These are phyloP conservation scores for Ectemnius cavifrons DNA, from an alignment of 2,888 invertebrate genomes.

Conservation along the genomic window DNA sequence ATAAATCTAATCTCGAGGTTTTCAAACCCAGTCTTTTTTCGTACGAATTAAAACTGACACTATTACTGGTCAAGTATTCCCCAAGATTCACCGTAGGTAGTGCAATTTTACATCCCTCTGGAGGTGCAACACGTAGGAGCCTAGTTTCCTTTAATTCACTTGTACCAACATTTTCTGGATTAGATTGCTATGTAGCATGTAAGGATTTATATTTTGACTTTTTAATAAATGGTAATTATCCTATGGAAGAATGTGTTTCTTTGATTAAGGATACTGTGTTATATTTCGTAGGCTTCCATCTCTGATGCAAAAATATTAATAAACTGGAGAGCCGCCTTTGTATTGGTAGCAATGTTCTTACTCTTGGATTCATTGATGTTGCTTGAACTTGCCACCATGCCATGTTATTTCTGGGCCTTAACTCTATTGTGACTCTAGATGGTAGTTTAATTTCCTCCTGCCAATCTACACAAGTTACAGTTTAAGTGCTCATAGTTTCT, in stretches of 20 bases:
- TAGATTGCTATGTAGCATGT: conserved; percentile 53
- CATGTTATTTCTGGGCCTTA: conserved; percentile 87
- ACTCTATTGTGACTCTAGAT: conserved; percentile 85
- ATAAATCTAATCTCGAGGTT: conserved; percentile 78
- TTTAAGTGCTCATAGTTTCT: background rate
- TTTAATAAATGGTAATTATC: background rate
- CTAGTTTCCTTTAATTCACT: conserved; percentile 65
- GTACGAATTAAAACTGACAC: conserved; percentile 88
- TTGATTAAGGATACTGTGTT: conserved; percentile 81
- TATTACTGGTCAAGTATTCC: conserved; percentile 88
- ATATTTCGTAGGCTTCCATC: conserved; percentile 85
- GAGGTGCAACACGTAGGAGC: conserved; percentile 78
- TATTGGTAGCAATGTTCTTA: conserved; percentile 85
- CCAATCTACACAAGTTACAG: conserved; percentile 79
- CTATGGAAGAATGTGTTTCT: conserved; percentile 14
- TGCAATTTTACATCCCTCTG: conserved; percentile 83
- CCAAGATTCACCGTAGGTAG: conserved; percentile 86
- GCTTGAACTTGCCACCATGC: conserved; percentile 92
- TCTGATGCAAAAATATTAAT: conserved; percentile 85
- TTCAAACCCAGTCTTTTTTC: conserved; percentile 85
- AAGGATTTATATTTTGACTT: conserved; percentile 29
- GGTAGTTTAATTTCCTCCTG: conserved; percentile 88
- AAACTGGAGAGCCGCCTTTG: conserved; percentile 86
- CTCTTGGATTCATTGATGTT: conserved; percentile 93
- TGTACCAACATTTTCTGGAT: conserved; percentile 56